Percentiles rank a stretch among this genome's conserved stretches.
Conservation (phyloP, 2,888 invertebrate genomes). For the Cheilosia impressa region DNA sequence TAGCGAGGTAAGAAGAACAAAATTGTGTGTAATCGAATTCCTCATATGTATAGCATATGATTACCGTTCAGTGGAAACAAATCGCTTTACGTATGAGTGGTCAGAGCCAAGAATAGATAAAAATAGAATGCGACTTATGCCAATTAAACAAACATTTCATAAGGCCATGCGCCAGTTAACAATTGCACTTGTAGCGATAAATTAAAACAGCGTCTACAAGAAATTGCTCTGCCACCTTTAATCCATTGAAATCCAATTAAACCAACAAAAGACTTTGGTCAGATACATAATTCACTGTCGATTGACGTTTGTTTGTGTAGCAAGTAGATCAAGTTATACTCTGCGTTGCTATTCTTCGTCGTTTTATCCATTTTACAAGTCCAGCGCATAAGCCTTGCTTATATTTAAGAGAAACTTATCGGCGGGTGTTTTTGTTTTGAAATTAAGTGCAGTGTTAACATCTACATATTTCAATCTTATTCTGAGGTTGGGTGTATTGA, state of each 20-base stretch:
- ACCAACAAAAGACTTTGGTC: constrained; percentile 6
- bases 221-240: constrained; percentile 41
- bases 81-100: neutral
- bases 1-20: neutral
- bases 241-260: constrained; percentile 62
- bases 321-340: neutral
- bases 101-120: neutral
- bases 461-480: too few relatives aligned
- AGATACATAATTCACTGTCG: constrained; percentile 54
- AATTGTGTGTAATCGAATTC: constrained; percentile 10
- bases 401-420: neutral
- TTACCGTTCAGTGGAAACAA: neutral
- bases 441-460: too few relatives aligned
- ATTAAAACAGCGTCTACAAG: constrained; percentile 25
- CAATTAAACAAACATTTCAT: constrained; percentile 41
- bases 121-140: neutral
- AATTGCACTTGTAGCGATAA: constrained; percentile 23
- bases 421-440: too few relatives aligned
- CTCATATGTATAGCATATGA: neutral
- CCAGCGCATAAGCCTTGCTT: neutral
- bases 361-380: neutral
- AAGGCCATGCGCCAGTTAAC: constrained; percentile 29
- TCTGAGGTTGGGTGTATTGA: too few relatives aligned
- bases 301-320: constrained; percentile 33
- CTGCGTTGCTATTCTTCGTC: constrained; percentile 16